phyloP scores from a whole-genome alignment of 2,113 vertebrate genomes.

The Thunnus thynnus region DNA sequence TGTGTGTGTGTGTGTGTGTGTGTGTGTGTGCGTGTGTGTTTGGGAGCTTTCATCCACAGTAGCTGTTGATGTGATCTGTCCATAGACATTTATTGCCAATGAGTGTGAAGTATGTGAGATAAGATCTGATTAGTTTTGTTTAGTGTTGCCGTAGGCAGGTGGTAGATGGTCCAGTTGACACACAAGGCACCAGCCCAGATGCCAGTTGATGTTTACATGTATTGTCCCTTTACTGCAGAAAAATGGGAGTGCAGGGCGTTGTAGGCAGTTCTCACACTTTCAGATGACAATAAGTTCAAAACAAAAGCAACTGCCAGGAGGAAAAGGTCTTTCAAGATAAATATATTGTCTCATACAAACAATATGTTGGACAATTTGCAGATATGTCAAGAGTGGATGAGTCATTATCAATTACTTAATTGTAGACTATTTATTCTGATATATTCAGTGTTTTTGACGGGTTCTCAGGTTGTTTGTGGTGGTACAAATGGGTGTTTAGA shows the following conservation, averaged over 20 bases:
- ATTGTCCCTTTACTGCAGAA: constrained; percentile 7
- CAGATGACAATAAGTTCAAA: not conserved
- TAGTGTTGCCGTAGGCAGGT: constrained; percentile 4
- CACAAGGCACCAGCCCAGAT: constrained; percentile 16
- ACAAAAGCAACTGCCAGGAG: not conserved
- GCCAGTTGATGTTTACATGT: constrained; percentile 10
- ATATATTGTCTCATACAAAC: not conserved
- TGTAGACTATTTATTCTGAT: constrained; percentile 21
- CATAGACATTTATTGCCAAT: constrained; percentile 51
- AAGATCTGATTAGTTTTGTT: constrained; percentile 42
- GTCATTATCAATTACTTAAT: not conserved
- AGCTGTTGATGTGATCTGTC: constrained; percentile 59
- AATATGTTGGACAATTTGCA: not conserved
- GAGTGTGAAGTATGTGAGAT: constrained; percentile 59
- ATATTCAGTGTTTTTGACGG: constrained; percentile 51
- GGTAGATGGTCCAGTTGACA: constrained; percentile 16
- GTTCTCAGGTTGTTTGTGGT: constrained; percentile 29
- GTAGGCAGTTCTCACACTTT: not conserved
- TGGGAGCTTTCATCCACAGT: constrained; percentile 46
- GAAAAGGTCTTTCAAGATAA: not conserved
- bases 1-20: constrained; percentile 16
- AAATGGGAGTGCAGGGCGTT: not conserved
- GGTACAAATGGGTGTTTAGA: constrained; percentile 27
- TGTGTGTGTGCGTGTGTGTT: constrained; percentile 18
- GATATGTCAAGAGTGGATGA: not conserved